Percentiles rank a stretch among this genome's conserved stretches.
Evolutionary conservation across 2,797 vertebrate genomes (phyloP).

Genomic region (Sebastes matsubarae): DNA sequence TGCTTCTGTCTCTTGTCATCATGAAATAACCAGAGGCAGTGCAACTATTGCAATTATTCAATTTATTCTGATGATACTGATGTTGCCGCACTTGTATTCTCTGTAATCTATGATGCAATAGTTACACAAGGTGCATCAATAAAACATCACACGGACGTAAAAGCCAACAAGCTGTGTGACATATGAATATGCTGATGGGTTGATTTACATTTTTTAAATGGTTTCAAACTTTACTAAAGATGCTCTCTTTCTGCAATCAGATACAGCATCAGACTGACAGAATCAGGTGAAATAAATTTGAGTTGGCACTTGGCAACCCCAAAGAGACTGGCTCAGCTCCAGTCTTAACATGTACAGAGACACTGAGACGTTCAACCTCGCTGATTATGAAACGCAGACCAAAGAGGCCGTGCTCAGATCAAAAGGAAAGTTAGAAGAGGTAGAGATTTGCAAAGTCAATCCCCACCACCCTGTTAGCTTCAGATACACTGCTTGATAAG

Average conservation of each 20-base stretch:
- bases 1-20: slow-evolving; percentile 55
- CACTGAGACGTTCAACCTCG: slow-evolving; percentile 7
- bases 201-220: slow-evolving; percentile 55
- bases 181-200: slow-evolving; percentile 63
- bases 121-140: slow-evolving; percentile 73
- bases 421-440: slow-evolving; percentile 57
- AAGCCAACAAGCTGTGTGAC: slow-evolving; percentile 61
- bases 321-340: slow-evolving; percentile 11
- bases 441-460: slow-evolving; percentile 74
- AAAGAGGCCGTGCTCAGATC: slow-evolving; percentile 48
- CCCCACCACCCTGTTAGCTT: slow-evolving; percentile 59
- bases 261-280: slow-evolving; percentile 21
- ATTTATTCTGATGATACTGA: slow-evolving; percentile 72
- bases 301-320: slow-evolving; percentile 20
- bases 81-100: slow-evolving; percentile 60
- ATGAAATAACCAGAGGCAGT: slow-evolving; percentile 59
- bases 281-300: slow-evolving; percentile 42
- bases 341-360: slow-evolving; percentile 1
- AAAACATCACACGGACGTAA: slow-evolving; percentile 63
- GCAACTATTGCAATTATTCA: slow-evolving; percentile 76
- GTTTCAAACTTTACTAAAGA: slow-evolving; percentile 53
- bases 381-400: slow-evolving; percentile 45
- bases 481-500: slow-evolving; percentile 73
- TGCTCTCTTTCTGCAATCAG: background rate
- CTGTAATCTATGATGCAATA: slow-evolving; percentile 78